phyloP scores from a whole-genome alignment of 2,888 invertebrate genomes.

The Eubasilissa splendida region DNA sequence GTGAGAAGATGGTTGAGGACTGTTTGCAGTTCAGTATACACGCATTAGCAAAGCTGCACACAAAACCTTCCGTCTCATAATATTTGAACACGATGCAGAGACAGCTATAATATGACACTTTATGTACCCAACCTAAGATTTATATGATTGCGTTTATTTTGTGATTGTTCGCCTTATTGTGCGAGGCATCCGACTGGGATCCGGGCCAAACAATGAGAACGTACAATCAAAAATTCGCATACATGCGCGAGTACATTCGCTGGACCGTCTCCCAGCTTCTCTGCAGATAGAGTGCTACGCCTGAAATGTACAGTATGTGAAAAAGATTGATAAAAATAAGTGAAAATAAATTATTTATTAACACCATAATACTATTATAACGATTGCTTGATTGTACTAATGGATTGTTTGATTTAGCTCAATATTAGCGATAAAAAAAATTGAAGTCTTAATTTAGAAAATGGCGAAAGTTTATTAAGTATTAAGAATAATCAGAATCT shows the following conservation, averaged over 20 bases:
- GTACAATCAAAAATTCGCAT: slow-evolving; percentile 48
- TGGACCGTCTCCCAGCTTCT: slow-evolving; percentile 9
- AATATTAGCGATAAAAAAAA: no score
- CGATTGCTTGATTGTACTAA: no score
- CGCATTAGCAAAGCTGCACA: no score
- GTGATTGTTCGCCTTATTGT: slow-evolving; percentile 26
- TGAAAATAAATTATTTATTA: no score
- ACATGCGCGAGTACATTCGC: slow-evolving; percentile 27
- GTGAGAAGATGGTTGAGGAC: no score
- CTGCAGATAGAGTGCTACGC: slow-evolving; percentile 8
- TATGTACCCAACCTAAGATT: slow-evolving; percentile 29
- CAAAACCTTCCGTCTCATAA: no score
- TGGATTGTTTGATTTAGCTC: no score
- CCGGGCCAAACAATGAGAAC: slow-evolving; percentile 39
- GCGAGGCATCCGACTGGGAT: slow-evolving; percentile 30
- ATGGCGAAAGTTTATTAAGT: no score
- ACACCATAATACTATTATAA: no score
- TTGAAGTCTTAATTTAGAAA: no score
- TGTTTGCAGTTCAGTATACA: no score
- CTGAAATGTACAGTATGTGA: slow-evolving; percentile 16
- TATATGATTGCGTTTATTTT: slow-evolving; percentile 32
- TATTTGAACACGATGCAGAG: not conserved
- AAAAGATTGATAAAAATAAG: not conserved
- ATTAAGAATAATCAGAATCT: no score
- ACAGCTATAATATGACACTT: slow-evolving; percentile 8